Percentiles rank a stretch among this genome's conserved stretches.
phyloP scores from a whole-genome alignment of 2,888 invertebrate genomes.

The Ormia ochracea region DNA sequence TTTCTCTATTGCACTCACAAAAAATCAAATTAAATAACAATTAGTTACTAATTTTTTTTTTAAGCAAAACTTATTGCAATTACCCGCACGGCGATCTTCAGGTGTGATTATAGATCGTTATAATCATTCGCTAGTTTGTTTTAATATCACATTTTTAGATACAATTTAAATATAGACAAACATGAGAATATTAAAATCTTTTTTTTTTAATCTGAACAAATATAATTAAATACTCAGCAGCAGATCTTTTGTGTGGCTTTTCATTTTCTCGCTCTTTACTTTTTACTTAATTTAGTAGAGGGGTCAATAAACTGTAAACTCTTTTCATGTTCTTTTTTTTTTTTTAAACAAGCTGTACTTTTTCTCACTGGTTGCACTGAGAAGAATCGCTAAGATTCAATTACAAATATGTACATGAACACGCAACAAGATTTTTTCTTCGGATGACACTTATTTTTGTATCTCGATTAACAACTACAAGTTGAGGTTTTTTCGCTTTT shows the following conservation, averaged over 20 bases:
- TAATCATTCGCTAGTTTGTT: constrained; percentile 22
- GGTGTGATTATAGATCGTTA: constrained; percentile 10
- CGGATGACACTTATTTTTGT: constrained; percentile 53
- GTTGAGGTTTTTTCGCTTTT: background rate
- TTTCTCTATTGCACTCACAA: too few species aligned
- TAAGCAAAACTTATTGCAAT: too few species aligned
- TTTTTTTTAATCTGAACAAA: background rate
- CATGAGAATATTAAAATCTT: constrained; percentile 43
- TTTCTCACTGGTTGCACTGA: background rate
- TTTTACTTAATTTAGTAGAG: background rate
- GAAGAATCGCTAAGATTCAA: constrained; percentile 38
- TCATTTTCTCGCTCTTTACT: background rate
- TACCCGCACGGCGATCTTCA: too few species aligned
- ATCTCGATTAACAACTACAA: constrained; percentile 15
- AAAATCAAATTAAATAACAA: too few species aligned
- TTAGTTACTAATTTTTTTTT: too few species aligned
- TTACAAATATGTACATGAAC: constrained; percentile 58
- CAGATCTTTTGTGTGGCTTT: constrained; percentile 10
- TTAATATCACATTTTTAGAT: constrained; percentile 14
- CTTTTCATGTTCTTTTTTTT: background rate
- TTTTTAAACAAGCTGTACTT: constrained; percentile 3
- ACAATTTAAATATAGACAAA: constrained; percentile 9
- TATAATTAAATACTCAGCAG: constrained; percentile 23
- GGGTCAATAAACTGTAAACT: constrained; percentile 51
- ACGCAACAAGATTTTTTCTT: constrained; percentile 49